phyloP scores from a whole-genome alignment of 2,113 vertebrate genomes.

The Anolis carolinensis region DNA sequence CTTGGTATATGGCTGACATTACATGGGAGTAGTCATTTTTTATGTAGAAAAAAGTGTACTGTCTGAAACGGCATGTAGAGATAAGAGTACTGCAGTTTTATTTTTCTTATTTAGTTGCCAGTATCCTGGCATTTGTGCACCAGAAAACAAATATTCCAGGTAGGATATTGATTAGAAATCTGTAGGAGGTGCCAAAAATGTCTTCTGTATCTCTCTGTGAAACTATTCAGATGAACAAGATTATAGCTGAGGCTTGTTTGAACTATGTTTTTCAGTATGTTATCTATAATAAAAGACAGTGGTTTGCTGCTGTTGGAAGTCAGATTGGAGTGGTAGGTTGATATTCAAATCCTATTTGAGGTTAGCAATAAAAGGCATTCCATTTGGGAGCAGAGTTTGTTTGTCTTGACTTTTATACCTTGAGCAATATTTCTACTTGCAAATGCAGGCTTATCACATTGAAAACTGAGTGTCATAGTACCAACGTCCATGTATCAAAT shows the following conservation, averaged over 20 bases:
- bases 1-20: no score
- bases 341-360: not conserved
- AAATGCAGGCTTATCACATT: not conserved
- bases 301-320: not conserved
- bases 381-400: not conserved
- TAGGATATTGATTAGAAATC: not conserved
- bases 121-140: no score
- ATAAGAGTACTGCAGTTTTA: not conserved
- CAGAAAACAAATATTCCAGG: not conserved
- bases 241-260: not conserved
- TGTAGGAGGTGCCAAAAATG: no score
- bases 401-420: not conserved
- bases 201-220: not conserved
- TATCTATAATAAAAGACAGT: not conserved
- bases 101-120: not conserved
- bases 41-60: not conserved
- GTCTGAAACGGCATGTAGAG: not conserved
- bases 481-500: no score
- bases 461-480: not conserved
- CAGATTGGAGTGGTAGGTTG: no score
- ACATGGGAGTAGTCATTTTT: not conserved
- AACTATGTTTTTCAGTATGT: not conserved
- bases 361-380: not conserved
- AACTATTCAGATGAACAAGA: not conserved
- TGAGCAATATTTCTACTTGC: not conserved